Evolutionary conservation across 2,888 invertebrate species (phyloP).

Genomic region (Platycheirus albimanus): DNA sequence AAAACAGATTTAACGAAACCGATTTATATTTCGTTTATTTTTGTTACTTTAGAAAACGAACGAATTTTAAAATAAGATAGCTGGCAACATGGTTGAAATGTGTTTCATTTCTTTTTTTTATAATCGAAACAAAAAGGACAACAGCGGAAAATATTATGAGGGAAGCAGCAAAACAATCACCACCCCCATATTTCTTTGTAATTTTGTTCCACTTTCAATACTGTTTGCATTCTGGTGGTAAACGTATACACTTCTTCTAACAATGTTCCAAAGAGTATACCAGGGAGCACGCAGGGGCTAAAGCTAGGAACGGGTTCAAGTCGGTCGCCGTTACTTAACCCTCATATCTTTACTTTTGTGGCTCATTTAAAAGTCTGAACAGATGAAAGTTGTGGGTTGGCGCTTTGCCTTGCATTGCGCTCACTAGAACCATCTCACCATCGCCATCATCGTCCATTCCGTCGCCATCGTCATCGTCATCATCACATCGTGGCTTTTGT

Average conservation of each 20-base stretch:
- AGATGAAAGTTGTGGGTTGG: slow-evolving; percentile 71
- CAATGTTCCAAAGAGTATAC: not conserved
- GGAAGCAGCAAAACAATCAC: slow-evolving; percentile 67
- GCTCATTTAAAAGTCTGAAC: slow-evolving; percentile 75
- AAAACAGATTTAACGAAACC: no score
- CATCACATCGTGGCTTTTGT: no score
- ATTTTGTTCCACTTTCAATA: slow-evolving; percentile 67
- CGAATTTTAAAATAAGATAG: not conserved
- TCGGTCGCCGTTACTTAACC: slow-evolving; percentile 74
- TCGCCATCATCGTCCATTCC: slow-evolving; percentile 35
- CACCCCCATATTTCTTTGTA: slow-evolving; percentile 69
- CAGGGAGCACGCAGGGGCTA: slow-evolving; percentile 17
- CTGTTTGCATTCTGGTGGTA: slow-evolving; percentile 69
- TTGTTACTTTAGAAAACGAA: no score
- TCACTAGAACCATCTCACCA: not conserved
- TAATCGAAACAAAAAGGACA: slow-evolving; percentile 62
- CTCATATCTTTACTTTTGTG: slow-evolving; percentile 75
- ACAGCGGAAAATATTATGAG: slow-evolving; percentile 59
- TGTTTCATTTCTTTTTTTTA: slow-evolving; percentile 38
- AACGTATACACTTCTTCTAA: slow-evolving; percentile 43
- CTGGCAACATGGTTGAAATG: slow-evolving; percentile 34
- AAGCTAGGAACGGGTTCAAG: slow-evolving; percentile 62
- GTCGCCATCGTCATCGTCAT: slow-evolving; percentile 35
- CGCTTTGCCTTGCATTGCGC: slow-evolving; percentile 29
- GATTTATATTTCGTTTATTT: no score